Conservation (phyloP, 2,888 invertebrate species). For the Anorthoa munda region DNA sequence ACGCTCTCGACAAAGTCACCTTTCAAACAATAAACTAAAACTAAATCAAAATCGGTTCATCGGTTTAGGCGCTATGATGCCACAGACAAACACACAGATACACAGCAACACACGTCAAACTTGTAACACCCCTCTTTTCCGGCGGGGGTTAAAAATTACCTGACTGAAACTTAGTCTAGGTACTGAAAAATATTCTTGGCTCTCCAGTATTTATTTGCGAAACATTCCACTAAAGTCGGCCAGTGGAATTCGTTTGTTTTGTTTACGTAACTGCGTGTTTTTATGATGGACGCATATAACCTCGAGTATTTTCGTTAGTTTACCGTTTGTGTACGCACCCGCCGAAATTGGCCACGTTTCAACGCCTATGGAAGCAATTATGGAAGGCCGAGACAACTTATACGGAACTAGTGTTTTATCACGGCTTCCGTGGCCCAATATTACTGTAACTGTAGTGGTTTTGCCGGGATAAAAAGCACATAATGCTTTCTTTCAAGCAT, state of each 20-base stretch:
- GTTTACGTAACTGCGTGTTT: slow-evolving; percentile 32
- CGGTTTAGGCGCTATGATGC: no score
- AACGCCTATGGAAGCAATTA: not conserved
- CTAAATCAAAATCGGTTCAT: no score
- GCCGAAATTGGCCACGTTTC: slow-evolving; percentile 23
- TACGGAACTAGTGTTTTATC: not conserved
- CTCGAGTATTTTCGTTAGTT: slow-evolving; percentile 27
- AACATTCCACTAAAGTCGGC: slow-evolving; percentile 7
- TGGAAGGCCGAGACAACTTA: not conserved
- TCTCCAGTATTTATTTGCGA: slow-evolving; percentile 9
- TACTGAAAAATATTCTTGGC: not conserved
- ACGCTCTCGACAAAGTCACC: no score
- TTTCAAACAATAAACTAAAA: no score
- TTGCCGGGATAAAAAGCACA: no score
- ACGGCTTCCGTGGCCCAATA: not conserved
- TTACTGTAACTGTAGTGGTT: no score
- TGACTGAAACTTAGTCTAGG: no score
- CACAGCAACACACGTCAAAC: no score
- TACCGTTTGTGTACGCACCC: slow-evolving; percentile 15
- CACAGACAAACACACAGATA: no score
- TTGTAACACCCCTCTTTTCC: no score
- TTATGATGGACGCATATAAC: slow-evolving; percentile 43
- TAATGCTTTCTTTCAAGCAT: no score
- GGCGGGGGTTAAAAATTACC: no score
- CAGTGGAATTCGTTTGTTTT: slow-evolving; percentile 36